A percentile compares a stretch with the other conserved stretches of the same genome.
These are phyloP conservation scores for Alcedo atthis DNA, from an alignment of 2,797 vertebrate species.

Conservation along the genomic window DNA sequence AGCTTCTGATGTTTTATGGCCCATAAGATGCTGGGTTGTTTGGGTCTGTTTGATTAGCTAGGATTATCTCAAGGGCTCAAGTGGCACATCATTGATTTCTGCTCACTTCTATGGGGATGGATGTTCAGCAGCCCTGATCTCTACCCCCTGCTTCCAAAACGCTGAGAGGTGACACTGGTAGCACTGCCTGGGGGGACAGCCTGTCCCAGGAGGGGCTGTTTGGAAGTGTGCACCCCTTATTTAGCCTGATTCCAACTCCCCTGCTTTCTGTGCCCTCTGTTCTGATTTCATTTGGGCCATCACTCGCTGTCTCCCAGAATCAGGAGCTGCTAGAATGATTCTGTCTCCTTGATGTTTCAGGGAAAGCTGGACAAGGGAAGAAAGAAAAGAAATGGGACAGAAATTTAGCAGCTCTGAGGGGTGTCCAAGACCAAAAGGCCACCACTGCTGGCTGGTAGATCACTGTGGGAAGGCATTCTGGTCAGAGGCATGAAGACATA, in stretches of 20 bases:
- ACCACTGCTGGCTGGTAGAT: not conserved
- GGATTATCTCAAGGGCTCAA: conserved; percentile 48
- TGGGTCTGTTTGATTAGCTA: conserved; percentile 63
- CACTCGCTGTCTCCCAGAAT: conserved; percentile 1
- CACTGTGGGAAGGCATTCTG: not conserved
- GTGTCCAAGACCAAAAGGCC: not conserved
- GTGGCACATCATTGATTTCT: conserved; percentile 22
- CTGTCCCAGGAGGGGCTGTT: not conserved
- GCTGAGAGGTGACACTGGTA: not conserved
- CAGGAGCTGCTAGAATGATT: not conserved
- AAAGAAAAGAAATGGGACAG: not conserved
- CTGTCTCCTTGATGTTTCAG: not conserved
- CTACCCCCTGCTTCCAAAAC: not conserved
- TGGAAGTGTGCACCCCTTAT: not conserved
- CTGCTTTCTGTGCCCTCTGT: not conserved
- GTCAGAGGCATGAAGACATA: not conserved
- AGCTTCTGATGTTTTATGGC: conserved; percentile 54
- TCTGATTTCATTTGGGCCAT: not conserved
- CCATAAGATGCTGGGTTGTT: conserved; percentile 37
- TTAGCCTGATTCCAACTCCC: not conserved
- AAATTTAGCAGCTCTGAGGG: not conserved
- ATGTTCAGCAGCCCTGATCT: conserved; percentile 11
- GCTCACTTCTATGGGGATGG: not conserved
- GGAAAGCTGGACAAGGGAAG: not conserved
- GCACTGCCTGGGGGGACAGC: not conserved